phyloP scores from a whole-genome alignment of 2,113 vertebrate species.

The Oxygymnocypris stewartii region DNA sequence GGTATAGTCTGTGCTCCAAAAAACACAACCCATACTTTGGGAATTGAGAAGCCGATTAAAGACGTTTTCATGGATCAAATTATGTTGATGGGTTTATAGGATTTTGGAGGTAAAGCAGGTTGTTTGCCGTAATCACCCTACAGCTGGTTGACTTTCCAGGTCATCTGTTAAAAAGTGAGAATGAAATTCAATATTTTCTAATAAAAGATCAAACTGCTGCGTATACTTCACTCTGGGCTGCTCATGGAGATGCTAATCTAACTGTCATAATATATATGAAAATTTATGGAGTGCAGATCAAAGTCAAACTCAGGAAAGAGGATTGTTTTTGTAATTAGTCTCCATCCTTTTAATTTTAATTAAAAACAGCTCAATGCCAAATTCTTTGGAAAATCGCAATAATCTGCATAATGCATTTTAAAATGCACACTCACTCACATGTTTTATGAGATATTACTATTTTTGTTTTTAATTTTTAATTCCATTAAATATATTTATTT shows the following conservation, averaged over 20 bases:
- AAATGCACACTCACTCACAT: neutral
- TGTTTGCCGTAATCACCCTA: conserved; percentile 21
- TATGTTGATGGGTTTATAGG: conserved; percentile 25
- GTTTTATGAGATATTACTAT: neutral
- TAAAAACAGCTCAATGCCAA: conserved; percentile 19
- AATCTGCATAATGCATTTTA: neutral
- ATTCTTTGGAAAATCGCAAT: conserved; percentile 2
- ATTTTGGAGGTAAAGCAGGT: conserved; percentile 18
- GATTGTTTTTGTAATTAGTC: conserved; percentile 29
- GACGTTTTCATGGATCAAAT: conserved; percentile 28
- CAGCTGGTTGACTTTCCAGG: conserved; percentile 32
- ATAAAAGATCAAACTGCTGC: conserved; percentile 6
- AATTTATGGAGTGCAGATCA: conserved; percentile 19
- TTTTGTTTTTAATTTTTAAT: neutral
- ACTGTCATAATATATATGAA: conserved; percentile 32
- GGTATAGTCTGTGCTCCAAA: neutral
- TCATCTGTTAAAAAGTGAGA: neutral
- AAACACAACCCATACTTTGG: neutral
- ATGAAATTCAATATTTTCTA: conserved; percentile 32
- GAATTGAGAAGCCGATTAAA: conserved; percentile 26
- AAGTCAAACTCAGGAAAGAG: conserved; percentile 14
- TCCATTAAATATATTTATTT: neutral
- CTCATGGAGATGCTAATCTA: conserved; percentile 6
- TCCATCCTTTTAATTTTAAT: conserved; percentile 14
- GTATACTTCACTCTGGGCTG: neutral